A percentile compares a stretch with the other conserved stretches of the same genome.
Conservation (phyloP, 2,797 vertebrate genomes). For the Sebastiscus albofasciatus region DNA sequence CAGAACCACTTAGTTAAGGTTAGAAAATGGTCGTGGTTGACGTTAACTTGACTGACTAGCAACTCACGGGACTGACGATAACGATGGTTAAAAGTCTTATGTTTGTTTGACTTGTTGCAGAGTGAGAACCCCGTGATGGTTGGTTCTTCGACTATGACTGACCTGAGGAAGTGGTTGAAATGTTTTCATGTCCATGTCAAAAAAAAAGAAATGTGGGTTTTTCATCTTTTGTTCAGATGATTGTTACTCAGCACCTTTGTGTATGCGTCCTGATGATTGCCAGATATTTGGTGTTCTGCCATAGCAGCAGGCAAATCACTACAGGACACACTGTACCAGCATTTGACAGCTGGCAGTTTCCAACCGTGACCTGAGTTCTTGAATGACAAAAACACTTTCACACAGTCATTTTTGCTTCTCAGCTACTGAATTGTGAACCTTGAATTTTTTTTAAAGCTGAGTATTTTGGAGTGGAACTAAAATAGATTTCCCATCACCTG, state of each 20-base stretch:
- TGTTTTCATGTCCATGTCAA: no score
- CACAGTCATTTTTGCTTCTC: slow-evolving; percentile 12
- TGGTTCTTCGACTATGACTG: no score
- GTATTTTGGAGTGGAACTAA: slow-evolving; percentile 31
- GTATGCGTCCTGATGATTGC: background rate
- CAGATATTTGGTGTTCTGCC: background rate
- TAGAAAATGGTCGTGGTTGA: no score
- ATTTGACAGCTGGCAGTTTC: background rate
- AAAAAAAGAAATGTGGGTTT: background rate
- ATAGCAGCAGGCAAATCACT: background rate
- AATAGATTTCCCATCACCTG: slow-evolving; percentile 37
- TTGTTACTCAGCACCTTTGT: background rate
- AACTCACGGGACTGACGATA: no score
- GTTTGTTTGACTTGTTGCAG: no score
- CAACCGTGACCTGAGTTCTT: background rate
- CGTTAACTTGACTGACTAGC: no score
- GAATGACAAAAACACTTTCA: slow-evolving; percentile 17
- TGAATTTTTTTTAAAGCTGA: slow-evolving; percentile 12
- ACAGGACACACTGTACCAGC: background rate
- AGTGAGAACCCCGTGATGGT: no score
- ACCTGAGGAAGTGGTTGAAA: no score
- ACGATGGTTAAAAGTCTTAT: no score
- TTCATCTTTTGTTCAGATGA: background rate
- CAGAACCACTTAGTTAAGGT: no score
- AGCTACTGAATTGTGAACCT: slow-evolving; percentile 10